phyloP scores from a whole-genome alignment of 2,113 vertebrate species.

The Brachirus orientalis region DNA sequence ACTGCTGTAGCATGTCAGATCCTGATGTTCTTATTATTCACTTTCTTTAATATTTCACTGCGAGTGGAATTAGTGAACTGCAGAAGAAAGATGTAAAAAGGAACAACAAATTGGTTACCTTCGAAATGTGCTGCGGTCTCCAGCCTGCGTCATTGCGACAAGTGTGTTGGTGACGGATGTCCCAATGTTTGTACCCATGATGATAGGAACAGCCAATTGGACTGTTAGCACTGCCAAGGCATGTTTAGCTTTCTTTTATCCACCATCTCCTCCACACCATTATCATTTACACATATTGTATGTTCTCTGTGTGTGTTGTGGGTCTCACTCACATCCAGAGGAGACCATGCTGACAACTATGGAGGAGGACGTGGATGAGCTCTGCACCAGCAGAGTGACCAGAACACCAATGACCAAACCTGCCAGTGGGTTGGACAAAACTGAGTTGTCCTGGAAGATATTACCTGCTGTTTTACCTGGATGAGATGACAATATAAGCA shows the following conservation, averaged over 20 bases:
- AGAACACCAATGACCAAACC: slow-evolving; percentile 93
- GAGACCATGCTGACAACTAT: slow-evolving; percentile 98
- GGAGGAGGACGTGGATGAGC: slow-evolving; percentile 95
- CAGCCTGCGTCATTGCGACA: slow-evolving; percentile 93
- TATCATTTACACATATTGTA: background rate
- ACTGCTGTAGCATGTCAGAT: no score
- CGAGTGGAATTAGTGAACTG: background rate
- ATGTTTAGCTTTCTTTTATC: slow-evolving; percentile 15
- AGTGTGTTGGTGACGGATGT: slow-evolving; percentile 96
- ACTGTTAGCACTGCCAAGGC: slow-evolving; percentile 86
- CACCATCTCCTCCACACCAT: background rate
- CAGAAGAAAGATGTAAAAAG: background rate
- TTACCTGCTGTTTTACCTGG: slow-evolving; percentile 93
- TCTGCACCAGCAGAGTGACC: slow-evolving; percentile 95
- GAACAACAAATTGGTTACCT: slow-evolving; percentile 79
- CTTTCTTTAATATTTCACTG: no score
- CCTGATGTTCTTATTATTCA: no score
- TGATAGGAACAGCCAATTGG: slow-evolving; percentile 88
- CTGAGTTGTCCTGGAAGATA: slow-evolving; percentile 90
- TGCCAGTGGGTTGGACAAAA: slow-evolving; percentile 92
- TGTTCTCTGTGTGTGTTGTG: background rate
- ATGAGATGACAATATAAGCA: background rate
- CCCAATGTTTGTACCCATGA: slow-evolving; percentile 98
- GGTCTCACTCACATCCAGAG: slow-evolving; percentile 87
- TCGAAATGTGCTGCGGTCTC: slow-evolving; percentile 90